phyloP scores from a whole-genome alignment of 2,797 vertebrate species.

The Pangasius krempfi region DNA sequence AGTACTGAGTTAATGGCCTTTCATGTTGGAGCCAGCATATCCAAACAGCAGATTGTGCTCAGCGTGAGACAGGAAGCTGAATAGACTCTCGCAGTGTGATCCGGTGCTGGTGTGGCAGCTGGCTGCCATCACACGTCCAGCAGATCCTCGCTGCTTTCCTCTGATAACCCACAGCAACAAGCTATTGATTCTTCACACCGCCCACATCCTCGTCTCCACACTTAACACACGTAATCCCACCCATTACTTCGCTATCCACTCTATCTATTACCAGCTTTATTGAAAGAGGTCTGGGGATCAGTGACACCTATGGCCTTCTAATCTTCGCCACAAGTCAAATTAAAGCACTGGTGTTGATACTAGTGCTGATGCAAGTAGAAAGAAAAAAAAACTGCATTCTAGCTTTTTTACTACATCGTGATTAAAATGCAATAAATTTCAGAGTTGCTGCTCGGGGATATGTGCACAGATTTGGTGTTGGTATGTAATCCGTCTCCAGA shows the following conservation, averaged over 20 bases:
- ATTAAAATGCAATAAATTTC: conserved; percentile 9
- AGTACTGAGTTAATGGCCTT: conserved; percentile 7
- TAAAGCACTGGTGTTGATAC: background rate
- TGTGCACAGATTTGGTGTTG: conserved; percentile 3
- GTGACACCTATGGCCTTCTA: background rate
- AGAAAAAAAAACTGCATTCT: background rate
- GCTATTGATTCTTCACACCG: conserved; percentile 75
- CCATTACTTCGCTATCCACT: conserved; percentile 65
- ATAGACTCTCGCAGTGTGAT: conserved; percentile 46
- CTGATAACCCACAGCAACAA: conserved; percentile 71
- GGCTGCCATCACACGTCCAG: conserved; percentile 67
- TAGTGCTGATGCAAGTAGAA: background rate
- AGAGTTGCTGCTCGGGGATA: background rate
- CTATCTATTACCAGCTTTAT: conserved; percentile 65
- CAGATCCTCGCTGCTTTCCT: conserved; percentile 11
- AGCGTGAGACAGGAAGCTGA: conserved; percentile 46
- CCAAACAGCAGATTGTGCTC: conserved; percentile 45
- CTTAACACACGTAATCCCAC: conserved; percentile 68
- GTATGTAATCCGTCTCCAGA: conserved; percentile 23
- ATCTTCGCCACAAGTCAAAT: background rate
- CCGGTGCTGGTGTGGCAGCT: conserved; percentile 40
- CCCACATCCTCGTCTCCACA: conserved; percentile 67
- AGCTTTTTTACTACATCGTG: background rate
- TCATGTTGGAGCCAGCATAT: conserved; percentile 12
- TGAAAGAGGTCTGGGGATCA: conserved; percentile 14